Conservation (phyloP, 2,113 vertebrate genomes). For the Narcine bancroftii region DNA sequence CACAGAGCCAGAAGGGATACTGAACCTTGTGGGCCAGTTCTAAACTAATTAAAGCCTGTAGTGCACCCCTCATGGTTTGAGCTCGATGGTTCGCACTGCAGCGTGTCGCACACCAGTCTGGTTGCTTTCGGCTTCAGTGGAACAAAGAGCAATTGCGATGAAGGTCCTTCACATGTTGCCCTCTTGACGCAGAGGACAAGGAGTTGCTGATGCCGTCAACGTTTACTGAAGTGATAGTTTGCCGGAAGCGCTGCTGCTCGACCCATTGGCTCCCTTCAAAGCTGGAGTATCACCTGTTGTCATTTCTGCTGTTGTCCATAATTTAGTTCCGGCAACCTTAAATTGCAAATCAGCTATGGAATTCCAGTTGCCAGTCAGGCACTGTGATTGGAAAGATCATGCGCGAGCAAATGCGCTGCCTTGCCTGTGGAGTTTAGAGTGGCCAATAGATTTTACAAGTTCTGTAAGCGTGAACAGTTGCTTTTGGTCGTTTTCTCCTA, state of each 20-base stretch:
- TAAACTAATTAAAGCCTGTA: no score
- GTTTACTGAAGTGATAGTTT: neutral
- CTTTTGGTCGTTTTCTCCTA: neutral
- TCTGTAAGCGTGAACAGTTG: neutral
- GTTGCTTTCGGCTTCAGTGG: no score
- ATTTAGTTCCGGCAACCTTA: neutral
- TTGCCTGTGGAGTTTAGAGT: neutral
- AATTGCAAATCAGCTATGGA: neutral
- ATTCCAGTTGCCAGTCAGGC: neutral
- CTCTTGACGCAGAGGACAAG: neutral
- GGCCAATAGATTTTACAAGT: neutral
- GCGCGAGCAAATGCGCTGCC: neutral
- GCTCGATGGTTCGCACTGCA: no score
- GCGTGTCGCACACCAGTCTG: no score
- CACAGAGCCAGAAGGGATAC: no score
- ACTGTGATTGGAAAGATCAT: neutral
- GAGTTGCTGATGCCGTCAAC: no score
- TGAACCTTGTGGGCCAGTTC: no score
- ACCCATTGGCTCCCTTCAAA: neutral
- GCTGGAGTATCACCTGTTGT: neutral
- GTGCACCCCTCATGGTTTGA: no score
- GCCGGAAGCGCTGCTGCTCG: neutral
- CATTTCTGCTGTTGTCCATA: neutral
- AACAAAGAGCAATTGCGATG: neutral
- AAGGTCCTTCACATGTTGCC: neutral